Evolutionary conservation across 2,113 vertebrate species (phyloP), one percentile per base, ranked within the genome.

Genomic region (Emberiza fucata): DNA sequence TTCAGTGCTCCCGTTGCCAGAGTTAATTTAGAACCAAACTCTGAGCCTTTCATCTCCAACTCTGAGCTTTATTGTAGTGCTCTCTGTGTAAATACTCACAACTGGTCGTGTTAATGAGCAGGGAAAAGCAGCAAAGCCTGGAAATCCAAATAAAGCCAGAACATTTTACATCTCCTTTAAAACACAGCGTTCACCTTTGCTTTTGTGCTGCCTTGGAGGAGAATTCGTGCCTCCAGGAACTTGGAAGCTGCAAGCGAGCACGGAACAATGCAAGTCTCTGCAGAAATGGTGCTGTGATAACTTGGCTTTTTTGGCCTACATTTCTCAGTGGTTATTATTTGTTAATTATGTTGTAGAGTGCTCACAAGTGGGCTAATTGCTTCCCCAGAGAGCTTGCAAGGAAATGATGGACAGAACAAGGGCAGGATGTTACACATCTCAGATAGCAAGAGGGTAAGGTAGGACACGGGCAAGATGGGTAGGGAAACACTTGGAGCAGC

Each of bases 391-490:
- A 97, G 69, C 88, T 90, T 51, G 24, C 76, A 48, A 48, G 60
- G 53, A 81, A 94, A 83, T 96, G 95, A 96, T 96, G 95, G 95
- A 96, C 94, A 96, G 94, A 95, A 96, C 93, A 97, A 90, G 95
- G 81, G 95, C 95, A 93, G 94, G 95, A 51, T 94, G 86, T 94
- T 95, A 94, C 79, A 85, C 63, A 83, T 90, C 83, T 35, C 76
- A 64, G 86, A 75, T 33, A 94, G 93, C 0, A 28, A 73, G 50
- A 66, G 92, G 93, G 79, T 96, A 45, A 83, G 81, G 93, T 90
- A 86, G 93, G 93, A 93, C 87, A 25, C 0, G 8, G 89, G 91
- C 42, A 33, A 1, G 27, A 13, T 1, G 20, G 48, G 50, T 53
- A 73, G 42, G 75, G 51, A 44, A 69, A 23, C 39, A 18, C 1